Evolutionary conservation across 2,888 invertebrate genomes (phyloP).

Genomic region (Ectemnius cavifrons): DNA sequence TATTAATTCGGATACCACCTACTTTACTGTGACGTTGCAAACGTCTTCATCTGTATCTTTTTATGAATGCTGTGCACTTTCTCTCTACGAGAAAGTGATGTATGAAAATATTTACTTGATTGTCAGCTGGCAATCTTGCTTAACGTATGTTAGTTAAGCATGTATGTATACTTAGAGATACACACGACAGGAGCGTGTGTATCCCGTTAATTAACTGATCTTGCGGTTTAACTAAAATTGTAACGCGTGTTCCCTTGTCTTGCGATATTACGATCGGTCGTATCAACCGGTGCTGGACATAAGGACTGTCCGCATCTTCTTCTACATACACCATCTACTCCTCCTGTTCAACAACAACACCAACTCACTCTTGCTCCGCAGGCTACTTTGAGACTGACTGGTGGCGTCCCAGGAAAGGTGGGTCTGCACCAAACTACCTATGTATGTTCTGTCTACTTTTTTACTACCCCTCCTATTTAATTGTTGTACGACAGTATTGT

Average conservation of each 20-base stretch:
- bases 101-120: no score
- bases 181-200: conserved; percentile 17
- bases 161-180: not conserved
- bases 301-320: conserved; percentile 85
- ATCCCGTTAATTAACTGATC: conserved; percentile 66
- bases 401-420: conserved; percentile 98
- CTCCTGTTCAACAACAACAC: conserved; percentile 77
- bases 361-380: conserved; percentile 85
- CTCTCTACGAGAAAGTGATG: no score
- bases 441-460: conserved; percentile 78
- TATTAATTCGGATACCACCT: conserved; percentile 51
- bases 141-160: not conserved
- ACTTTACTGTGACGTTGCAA: conserved; percentile 47
- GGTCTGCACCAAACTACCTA: conserved; percentile 80
- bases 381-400: conserved; percentile 97
- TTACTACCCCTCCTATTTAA: conserved; percentile 67
- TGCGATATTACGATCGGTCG: conserved; percentile 68
- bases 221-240: conserved; percentile 74
- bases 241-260: conserved; percentile 74
- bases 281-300: conserved; percentile 75
- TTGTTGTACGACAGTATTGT: conserved; percentile 61
- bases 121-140: not conserved
- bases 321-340: conserved; percentile 83
- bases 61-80: no score
- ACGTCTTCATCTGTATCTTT: no score